phyloP scores from a whole-genome alignment of 2,113 vertebrate genomes.

The Probosciger aterrimus region DNA sequence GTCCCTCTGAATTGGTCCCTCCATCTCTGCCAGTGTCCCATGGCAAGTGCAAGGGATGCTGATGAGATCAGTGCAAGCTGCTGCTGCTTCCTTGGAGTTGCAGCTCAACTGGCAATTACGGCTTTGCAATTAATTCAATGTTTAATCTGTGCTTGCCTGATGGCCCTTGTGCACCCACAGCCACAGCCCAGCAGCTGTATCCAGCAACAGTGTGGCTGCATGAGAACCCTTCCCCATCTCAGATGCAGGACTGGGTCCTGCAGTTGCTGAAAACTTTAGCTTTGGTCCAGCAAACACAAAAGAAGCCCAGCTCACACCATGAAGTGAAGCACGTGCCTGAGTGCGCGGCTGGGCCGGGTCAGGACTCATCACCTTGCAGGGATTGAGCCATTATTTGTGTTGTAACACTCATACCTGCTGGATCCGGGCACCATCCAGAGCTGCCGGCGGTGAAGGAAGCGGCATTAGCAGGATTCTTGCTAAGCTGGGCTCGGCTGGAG shows the following conservation, averaged over 20 bases:
- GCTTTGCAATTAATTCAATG: neutral
- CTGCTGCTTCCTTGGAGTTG: neutral
- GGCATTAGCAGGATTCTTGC: slow-evolving; percentile 37
- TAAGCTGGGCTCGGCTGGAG: neutral
- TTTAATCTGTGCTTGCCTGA: neutral
- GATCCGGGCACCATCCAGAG: neutral
- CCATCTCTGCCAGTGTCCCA: neutral
- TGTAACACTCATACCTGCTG: neutral
- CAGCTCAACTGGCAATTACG: neutral
- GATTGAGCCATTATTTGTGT: neutral
- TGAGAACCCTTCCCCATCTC: fast-evolving
- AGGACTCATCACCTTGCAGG: neutral
- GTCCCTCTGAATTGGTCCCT: neutral
- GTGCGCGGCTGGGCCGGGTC: neutral
- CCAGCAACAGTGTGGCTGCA: neutral
- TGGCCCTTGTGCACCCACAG: neutral
- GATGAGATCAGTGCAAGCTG: neutral
- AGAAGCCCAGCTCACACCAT: fast-evolving
- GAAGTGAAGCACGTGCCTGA: neutral
- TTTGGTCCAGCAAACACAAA: neutral
- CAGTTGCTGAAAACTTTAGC: neutral
- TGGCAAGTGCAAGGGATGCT: neutral
- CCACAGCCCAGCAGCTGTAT: neutral
- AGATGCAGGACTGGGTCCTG: neutral
- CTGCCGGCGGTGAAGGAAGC: neutral